Conservation (phyloP, 2,113 vertebrate genomes). For the Monopterus albus region DNA sequence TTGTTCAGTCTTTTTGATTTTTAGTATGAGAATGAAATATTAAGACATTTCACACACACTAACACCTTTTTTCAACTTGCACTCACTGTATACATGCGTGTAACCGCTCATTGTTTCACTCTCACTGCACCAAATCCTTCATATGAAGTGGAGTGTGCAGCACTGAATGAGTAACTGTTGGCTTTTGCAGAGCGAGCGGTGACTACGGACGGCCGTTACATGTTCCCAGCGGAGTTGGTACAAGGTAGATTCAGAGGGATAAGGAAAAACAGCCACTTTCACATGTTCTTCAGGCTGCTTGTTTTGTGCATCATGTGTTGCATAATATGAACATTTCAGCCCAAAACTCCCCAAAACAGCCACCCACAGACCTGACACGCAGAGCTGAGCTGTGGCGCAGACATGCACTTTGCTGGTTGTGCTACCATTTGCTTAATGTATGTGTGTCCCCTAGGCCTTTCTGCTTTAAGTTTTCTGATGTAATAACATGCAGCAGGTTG, state of each 20-base stretch:
- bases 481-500: slow-evolving; percentile 71
- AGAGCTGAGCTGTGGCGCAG: slow-evolving; percentile 24
- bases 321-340: slow-evolving; percentile 48
- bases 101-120: background rate
- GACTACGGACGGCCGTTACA: slow-evolving; percentile 90
- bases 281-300: slow-evolving; percentile 46
- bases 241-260: slow-evolving; percentile 84
- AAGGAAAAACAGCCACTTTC: slow-evolving; percentile 8
- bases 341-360: slow-evolving; percentile 24
- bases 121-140: background rate
- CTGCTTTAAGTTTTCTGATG: slow-evolving; percentile 77
- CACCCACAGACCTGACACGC: slow-evolving; percentile 49
- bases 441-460: slow-evolving; percentile 71
- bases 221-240: slow-evolving; percentile 89
- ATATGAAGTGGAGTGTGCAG: slow-evolving; percentile 16
- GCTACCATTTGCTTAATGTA: slow-evolving; percentile 69
- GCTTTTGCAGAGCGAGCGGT: slow-evolving; percentile 90
- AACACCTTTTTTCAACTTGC: background rate
- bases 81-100: slow-evolving; percentile 4
- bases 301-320: slow-evolving; percentile 54
- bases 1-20: background rate
- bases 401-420: slow-evolving; percentile 46
- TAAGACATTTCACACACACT: background rate
- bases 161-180: slow-evolving; percentile 68
- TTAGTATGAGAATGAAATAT: background rate